phyloP scores from a whole-genome alignment of 2,113 vertebrate genomes.

The Hylia prasina region DNA sequence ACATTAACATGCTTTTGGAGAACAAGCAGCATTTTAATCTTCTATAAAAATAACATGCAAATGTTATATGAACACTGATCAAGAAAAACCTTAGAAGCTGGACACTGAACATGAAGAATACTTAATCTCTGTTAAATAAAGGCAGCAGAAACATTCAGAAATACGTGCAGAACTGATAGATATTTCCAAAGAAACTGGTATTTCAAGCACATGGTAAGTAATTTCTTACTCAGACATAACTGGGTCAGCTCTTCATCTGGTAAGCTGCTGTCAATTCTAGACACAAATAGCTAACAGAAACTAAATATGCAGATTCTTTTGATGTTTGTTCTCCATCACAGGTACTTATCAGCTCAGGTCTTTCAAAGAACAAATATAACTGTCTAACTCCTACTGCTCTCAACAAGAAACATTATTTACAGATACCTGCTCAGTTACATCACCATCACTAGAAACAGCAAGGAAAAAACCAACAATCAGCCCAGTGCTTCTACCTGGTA shows the following conservation, averaged over 20 bases:
- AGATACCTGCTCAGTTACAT: neutral
- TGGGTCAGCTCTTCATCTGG: neutral
- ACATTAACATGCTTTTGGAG: neutral
- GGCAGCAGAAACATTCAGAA: neutral
- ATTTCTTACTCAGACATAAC: neutral
- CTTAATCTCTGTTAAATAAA: neutral
- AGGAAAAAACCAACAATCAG: neutral
- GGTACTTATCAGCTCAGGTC: neutral
- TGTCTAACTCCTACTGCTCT: neutral
- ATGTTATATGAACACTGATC: neutral
- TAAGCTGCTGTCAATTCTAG: neutral
- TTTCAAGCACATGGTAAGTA: neutral
- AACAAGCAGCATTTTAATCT: neutral
- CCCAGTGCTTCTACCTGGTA: neutral
- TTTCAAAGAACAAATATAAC: neutral
- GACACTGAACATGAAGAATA: neutral
- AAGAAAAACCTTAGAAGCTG: neutral
- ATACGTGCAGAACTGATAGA: neutral
- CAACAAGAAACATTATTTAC: neutral
- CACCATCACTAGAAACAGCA: neutral
- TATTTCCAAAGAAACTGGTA: neutral
- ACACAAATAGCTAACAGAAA: neutral
- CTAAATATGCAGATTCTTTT: neutral
- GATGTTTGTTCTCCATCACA: neutral
- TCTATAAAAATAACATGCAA: neutral